Base-by-base conservation (phyloP, 2,888 invertebrate genomes). In the Bruchidius siliquastri region DNA sequence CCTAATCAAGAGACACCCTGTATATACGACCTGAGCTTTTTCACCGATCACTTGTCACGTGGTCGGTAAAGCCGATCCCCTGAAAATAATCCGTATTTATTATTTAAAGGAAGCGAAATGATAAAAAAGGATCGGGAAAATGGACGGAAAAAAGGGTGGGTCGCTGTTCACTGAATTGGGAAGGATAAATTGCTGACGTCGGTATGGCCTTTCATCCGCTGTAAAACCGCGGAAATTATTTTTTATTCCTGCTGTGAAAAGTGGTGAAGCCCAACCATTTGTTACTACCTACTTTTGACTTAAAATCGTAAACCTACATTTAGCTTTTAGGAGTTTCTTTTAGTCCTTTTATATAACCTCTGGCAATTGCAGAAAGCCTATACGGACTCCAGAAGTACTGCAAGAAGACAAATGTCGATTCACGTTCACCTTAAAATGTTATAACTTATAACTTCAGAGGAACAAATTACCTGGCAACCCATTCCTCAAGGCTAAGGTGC, bases 51-150 rank as follows among this genome's bases (percentile, higher is more conserved):
- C 18, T 49, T 49, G 49, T 49, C 49, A 49, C 13, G 49, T 13
- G 49, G 49, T 49, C 49, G 49, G 49, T 49, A 49, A 49, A 49
- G 49, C 49, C 49, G 49, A 49, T 49, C 49, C 49, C 49, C 6
- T 13, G 22, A 68, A 68, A 10, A 68, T 68, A 68, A 68, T 68
- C 68, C 22, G 68, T 68, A 68, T 68, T 68, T 68, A 68, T 68
- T 68, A 68, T 68, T 68, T 68, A 20, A 13, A 21, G 68, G 68
- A 68, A 68, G 68, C 18, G 68, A 68, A 68, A 21, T 68, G 68
- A 68, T 21, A 21, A 22, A n/a, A n/a, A 68, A 68, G 22, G 68
- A 68, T 68, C 21, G 6, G 20, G 21, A 22, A 13, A 21, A 68
- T 21, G 21, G 68, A 68, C 68, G 21, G 21, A 22, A 22, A 68